These are phyloP conservation scores for Synergus itoensis DNA, from an alignment of 2,888 invertebrate species.

Conservation along the genomic window DNA sequence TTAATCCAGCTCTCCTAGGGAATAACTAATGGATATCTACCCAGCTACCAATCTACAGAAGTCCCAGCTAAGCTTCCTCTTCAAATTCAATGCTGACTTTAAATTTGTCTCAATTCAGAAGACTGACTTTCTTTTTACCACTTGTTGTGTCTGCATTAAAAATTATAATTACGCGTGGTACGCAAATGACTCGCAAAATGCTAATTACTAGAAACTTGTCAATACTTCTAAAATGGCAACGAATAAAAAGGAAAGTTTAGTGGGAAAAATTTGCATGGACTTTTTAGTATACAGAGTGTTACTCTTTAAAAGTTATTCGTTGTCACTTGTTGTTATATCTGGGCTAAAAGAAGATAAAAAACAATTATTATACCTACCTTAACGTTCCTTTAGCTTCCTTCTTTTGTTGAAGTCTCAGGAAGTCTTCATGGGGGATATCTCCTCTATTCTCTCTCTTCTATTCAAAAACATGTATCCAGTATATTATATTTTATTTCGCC, in stretches of 20 bases:
- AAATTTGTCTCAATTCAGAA: neutral
- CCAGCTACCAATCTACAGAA: constrained; percentile 19
- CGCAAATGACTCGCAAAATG: neutral
- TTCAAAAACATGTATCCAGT: no score
- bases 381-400: no score
- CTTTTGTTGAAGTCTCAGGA: no score
- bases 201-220: constrained; percentile 7
- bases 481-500: no score
- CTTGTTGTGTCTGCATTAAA: neutral
- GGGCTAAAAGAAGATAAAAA: no score
- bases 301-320: neutral
- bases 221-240: neutral
- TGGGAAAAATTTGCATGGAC: neutral
- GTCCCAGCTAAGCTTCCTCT: neutral
- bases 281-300: neutral
- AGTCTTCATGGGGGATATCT: no score
- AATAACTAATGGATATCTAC: constrained; percentile 53
- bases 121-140: neutral
- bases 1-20: constrained; percentile 55
- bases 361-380: no score
- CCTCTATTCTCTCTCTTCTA: no score
- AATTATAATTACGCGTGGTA: neutral
- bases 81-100: neutral
- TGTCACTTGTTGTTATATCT: no score
- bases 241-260: neutral